phyloP scores from a whole-genome alignment of 1,140 invertebrate genomes.

The Drosophila lacteicornis region DNA sequence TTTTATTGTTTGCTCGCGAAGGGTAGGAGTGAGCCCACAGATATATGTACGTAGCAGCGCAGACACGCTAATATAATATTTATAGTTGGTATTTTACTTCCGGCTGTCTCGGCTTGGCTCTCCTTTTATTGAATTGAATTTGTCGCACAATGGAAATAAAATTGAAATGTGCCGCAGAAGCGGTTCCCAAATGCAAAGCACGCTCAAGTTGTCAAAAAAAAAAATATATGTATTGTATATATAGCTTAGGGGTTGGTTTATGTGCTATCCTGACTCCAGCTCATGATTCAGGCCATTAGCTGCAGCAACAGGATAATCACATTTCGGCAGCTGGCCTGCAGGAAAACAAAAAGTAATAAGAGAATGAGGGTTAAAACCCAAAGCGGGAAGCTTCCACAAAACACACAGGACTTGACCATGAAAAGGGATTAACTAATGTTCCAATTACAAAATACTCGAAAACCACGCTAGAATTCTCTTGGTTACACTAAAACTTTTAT shows the following conservation, averaged over 20 bases:
- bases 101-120: constrained; percentile 44
- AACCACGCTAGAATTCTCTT: neutral
- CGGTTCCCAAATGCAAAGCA: constrained; percentile 38
- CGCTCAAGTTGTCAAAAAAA: constrained; percentile 27
- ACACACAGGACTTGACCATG: constrained; percentile 29
- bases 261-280: constrained; percentile 24
- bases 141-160: constrained; percentile 51
- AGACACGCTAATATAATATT: constrained; percentile 74
- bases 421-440: constrained; percentile 18
- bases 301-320: constrained; percentile 76
- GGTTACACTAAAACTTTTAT: neutral
- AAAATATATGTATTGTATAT: neutral
- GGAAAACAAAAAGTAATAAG: neutral
- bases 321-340: constrained; percentile 31
- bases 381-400: constrained; percentile 10
- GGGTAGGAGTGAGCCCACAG: constrained; percentile 15
- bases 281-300: constrained; percentile 30
- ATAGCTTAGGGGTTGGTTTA: constrained; percentile 27
- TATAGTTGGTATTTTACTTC: constrained; percentile 79
- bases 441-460: constrained; percentile 4
- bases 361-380: constrained; percentile 26
- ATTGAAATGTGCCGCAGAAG: constrained; percentile 65
- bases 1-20: constrained; percentile 39
- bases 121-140: constrained; percentile 67
- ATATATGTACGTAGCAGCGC: neutral